phyloP scores from a whole-genome alignment of 2,888 invertebrate species.

The Brachylomia viminalis region DNA sequence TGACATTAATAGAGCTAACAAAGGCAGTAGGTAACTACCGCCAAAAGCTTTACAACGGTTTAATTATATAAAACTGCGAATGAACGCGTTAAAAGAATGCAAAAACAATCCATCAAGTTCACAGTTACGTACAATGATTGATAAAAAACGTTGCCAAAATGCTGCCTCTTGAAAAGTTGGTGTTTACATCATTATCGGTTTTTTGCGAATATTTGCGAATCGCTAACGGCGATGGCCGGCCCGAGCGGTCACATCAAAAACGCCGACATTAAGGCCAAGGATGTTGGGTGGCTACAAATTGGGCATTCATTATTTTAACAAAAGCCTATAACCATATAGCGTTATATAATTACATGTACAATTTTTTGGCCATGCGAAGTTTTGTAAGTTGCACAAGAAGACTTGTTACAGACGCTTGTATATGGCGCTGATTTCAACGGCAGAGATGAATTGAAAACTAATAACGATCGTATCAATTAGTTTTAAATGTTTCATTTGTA shows the following conservation, averaged over 20 bases:
- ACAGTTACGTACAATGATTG: constrained; percentile 69
- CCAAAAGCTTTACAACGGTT: constrained; percentile 39
- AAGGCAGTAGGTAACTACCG: constrained; percentile 2
- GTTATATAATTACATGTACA: constrained; percentile 81
- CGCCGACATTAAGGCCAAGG: constrained; percentile 86
- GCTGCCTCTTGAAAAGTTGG: constrained; percentile 69
- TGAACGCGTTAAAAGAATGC: constrained; percentile 60
- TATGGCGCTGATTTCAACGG: constrained; percentile 62
- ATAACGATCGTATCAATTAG: constrained; percentile 52
- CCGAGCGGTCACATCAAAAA: constrained; percentile 81
- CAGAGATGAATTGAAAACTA: constrained; percentile 57
- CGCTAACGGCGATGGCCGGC: constrained; percentile 79
- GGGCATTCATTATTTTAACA: constrained; percentile 85
- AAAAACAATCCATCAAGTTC: constrained; percentile 67
- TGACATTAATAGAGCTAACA: constrained; percentile 32
- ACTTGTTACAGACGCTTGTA: constrained; percentile 55
- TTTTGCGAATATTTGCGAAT: constrained; percentile 82
- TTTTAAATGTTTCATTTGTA: constrained; percentile 17
- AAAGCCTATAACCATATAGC: constrained; percentile 82
- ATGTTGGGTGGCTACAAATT: constrained; percentile 81
- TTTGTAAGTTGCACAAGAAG: constrained; percentile 73
- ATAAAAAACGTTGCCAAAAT: constrained; percentile 70
- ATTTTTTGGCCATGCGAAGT: constrained; percentile 75
- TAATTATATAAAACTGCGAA: constrained; percentile 50
- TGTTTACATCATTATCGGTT: constrained; percentile 80